Evolutionary conservation across 2,888 invertebrate species (phyloP).

Genomic region (Metopia argyrocephala): DNA sequence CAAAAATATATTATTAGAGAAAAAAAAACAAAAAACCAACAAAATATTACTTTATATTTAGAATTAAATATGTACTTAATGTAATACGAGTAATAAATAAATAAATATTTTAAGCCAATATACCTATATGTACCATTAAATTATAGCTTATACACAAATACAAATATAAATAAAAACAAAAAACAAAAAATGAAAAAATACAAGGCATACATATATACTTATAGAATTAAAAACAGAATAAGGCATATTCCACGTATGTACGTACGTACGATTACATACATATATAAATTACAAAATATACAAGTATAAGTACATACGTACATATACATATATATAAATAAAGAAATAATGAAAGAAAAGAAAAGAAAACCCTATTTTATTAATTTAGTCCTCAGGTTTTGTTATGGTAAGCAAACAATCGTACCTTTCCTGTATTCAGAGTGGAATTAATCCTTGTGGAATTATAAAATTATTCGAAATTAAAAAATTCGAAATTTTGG

Average conservation of each 20-base stretch:
- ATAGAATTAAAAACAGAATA: conserved; percentile 37
- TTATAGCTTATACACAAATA: conserved; percentile 62
- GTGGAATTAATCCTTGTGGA: too few species aligned
- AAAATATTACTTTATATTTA: conserved; percentile 58
- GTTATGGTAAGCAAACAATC: too few species aligned
- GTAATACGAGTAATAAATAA: conserved; percentile 10
- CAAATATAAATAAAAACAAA: not conserved
- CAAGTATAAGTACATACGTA: too few species aligned
- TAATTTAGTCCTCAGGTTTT: too few species aligned
- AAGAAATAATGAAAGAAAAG: conserved; percentile 32
- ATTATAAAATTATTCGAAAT: too few species aligned
- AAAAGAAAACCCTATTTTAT: not conserved
- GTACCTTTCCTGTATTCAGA: too few species aligned
- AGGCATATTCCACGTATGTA: conserved; percentile 54
- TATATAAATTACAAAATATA: conserved; percentile 61
- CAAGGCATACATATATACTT: conserved; percentile 27
- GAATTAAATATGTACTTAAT: not conserved
- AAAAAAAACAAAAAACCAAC: conserved; percentile 28
- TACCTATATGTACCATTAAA: conserved; percentile 39
- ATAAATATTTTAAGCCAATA: conserved; percentile 57
- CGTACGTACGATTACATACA: too few species aligned
- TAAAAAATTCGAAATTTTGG: too few species aligned
- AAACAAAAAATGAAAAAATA: conserved; percentile 27
- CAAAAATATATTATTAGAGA: conserved; percentile 22
- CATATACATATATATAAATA: conserved; percentile 58